Evolutionary conservation across 1,140 invertebrate genomes (phyloP).

Genomic region (Leguminivora glycinivorella): DNA sequence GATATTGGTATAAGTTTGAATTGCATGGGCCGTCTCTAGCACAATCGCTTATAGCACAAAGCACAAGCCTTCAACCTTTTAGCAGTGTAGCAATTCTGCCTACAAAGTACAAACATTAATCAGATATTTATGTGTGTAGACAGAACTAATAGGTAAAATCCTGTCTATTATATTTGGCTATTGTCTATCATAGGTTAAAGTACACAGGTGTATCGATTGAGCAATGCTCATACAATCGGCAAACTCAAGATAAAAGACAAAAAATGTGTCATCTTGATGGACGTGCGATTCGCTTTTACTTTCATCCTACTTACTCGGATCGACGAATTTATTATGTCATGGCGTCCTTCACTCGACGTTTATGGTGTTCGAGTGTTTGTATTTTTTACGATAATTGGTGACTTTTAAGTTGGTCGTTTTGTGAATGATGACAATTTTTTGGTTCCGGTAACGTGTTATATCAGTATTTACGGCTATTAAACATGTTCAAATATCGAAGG

Average conservation of each 20-base stretch:
- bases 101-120: no score
- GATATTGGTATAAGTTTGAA: no score
- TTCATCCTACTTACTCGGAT: constrained; percentile 17
- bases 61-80: no score
- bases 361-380: constrained; percentile 9
- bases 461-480: neutral
- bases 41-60: no score
- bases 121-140: no score
- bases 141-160: no score
- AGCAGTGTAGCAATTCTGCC: no score
- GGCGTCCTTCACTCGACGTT: neutral
- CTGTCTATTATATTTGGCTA: neutral
- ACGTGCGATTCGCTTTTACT: constrained; percentile 22
- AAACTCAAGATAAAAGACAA: constrained; percentile 12
- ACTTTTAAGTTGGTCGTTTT: neutral
- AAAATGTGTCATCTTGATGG: constrained; percentile 28
- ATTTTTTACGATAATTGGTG: constrained; percentile 13
- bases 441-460: neutral
- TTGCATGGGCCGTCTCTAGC: no score
- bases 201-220: neutral
- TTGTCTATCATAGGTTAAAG: neutral
- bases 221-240: constrained; percentile 4
- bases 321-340: constrained; percentile 17
- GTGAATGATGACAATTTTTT: neutral
- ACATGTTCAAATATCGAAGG: no score